These are phyloP conservation scores for Xestoiulus laeticollis DNA, from an alignment of 2,888 invertebrate genomes.

Conservation along the genomic window DNA sequence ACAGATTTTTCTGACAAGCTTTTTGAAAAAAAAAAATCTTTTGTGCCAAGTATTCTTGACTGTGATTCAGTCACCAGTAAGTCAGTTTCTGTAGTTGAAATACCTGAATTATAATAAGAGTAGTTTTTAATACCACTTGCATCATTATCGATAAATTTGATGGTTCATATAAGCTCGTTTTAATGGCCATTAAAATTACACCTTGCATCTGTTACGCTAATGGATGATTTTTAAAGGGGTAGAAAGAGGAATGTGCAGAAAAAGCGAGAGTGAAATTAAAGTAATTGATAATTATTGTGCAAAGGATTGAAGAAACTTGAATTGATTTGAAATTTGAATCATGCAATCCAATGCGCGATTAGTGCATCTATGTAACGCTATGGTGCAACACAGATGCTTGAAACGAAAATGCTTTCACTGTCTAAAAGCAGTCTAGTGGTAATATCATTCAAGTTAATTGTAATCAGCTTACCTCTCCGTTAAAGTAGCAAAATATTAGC, in stretches of 20 bases:
- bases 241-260: neutral
- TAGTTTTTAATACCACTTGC: too few relatives aligned
- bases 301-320: neutral
- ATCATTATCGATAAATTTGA: too few relatives aligned
- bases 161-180: too few relatives aligned
- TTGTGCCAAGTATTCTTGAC: too few relatives aligned
- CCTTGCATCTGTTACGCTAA: too few relatives aligned
- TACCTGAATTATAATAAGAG: too few relatives aligned
- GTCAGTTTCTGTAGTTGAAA: too few relatives aligned
- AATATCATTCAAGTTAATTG: neutral
- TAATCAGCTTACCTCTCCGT: slow-evolving; percentile 62
- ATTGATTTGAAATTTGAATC: neutral
- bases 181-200: too few relatives aligned
- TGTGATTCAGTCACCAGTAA: too few relatives aligned
- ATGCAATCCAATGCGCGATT: neutral
- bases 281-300: neutral
- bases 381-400: neutral
- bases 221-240: too few relatives aligned
- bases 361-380: neutral
- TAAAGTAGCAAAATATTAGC: slow-evolving; percentile 64
- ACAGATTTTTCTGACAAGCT: too few relatives aligned
- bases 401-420: neutral
- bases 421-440: neutral
- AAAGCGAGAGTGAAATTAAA: neutral
- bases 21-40: too few relatives aligned